phyloP scores from a whole-genome alignment of 2,113 vertebrate genomes.

The Cebus imitator region DNA sequence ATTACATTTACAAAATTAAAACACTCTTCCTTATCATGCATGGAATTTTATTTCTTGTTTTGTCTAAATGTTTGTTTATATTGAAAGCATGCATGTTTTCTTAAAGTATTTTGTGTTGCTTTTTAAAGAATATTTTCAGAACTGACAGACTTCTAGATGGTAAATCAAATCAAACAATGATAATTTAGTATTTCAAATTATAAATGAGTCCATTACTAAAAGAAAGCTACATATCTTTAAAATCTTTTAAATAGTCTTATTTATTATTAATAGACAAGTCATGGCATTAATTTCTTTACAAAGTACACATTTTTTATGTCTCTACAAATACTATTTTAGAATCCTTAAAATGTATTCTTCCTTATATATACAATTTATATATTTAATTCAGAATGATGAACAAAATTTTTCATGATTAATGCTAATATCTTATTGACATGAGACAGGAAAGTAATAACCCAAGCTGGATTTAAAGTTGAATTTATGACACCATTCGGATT shows the following conservation, averaged over 20 bases:
- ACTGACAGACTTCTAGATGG: conserved; percentile 42
- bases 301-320: conserved; percentile 74
- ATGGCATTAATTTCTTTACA: conserved; percentile 59
- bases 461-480: conserved; percentile 79
- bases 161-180: neutral
- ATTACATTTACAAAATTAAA: conserved; percentile 50
- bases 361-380: conserved; percentile 63
- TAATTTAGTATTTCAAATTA: conserved; percentile 47
- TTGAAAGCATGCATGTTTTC: conserved; percentile 44
- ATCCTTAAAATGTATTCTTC: conserved; percentile 77
- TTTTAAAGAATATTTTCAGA: conserved; percentile 31
- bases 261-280: conserved; percentile 49
- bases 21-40: neutral
- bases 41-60: conserved; percentile 40
- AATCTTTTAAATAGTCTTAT: conserved; percentile 17
- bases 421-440: conserved; percentile 79
- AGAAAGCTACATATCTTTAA: conserved; percentile 49
- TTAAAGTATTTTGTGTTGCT: conserved; percentile 46
- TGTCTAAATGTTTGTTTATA: conserved; percentile 60
- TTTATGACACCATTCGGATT: conserved; percentile 85
- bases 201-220: conserved; percentile 30
- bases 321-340: conserved; percentile 71
- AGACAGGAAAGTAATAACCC: conserved; percentile 84
- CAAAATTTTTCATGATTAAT: conserved; percentile 81
- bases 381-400: conserved; percentile 81